Conservation (phyloP, 2,888 invertebrate genomes). For the Acanthopleura granulata region DNA sequence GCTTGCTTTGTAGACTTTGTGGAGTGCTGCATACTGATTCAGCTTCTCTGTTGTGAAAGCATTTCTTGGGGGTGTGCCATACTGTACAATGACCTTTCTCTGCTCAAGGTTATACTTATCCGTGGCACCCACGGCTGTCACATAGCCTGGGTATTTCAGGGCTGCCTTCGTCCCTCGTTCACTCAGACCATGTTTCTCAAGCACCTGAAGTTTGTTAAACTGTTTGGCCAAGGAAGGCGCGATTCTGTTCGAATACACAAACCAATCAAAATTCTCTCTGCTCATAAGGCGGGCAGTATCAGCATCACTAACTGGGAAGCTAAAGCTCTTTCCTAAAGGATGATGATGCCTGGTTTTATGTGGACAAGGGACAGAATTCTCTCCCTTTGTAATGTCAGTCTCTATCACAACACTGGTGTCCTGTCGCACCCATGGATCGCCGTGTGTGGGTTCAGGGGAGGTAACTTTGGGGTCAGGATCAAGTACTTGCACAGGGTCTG, state of each 20-base stretch:
- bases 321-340: neutral
- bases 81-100: constrained; percentile 23
- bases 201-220: neutral
- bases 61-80: constrained; percentile 41
- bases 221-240: neutral
- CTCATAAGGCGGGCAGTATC: neutral
- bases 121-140: neutral
- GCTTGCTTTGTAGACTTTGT: neutral
- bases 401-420: neutral
- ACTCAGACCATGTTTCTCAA: neutral
- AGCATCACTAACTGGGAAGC: neutral
- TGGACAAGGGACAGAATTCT: neutral
- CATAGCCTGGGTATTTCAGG: constrained; percentile 4
- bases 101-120: neutral
- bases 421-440: neutral
- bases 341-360: neutral
- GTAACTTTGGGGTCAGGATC: neutral
- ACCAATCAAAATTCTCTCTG: constrained; percentile 52
- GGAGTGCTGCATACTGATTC: neutral
- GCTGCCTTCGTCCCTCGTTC: neutral
- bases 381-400: neutral
- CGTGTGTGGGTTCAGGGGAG: neutral
- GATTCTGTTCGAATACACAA: constrained; percentile 55
- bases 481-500: neutral
- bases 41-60: constrained; percentile 28